Evolutionary conservation across 1,140 invertebrate species (phyloP).

Genomic region (Brachionus paranguensis): DNA sequence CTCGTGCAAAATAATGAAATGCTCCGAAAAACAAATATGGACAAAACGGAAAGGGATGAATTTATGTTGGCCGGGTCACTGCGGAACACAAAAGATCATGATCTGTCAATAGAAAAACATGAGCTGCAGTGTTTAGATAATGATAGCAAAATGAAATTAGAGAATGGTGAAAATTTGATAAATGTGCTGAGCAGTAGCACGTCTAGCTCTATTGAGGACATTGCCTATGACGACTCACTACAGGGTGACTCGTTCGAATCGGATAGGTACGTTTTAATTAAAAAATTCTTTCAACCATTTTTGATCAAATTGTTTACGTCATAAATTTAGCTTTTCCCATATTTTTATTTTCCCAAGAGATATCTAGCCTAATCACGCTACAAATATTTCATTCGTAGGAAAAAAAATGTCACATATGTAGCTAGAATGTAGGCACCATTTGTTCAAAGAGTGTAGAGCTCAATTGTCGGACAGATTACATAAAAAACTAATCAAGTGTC

Average conservation of each 20-base stretch:
- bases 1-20: neutral
- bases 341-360: neutral
- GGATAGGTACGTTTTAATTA: conserved; percentile 35
- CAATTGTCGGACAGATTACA: neutral
- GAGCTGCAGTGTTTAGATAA: neutral
- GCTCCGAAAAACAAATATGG: neutral
- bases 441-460: neutral
- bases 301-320: neutral
- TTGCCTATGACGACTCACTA: conserved; percentile 5
- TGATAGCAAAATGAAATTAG: neutral
- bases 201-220: conserved; percentile 31
- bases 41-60: conserved; percentile 3
- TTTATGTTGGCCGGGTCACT: neutral
- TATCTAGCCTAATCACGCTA: neutral
- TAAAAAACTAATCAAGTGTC: neutral
- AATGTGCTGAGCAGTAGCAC: conserved; percentile 23
- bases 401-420: neutral
- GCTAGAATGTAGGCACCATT: neutral
- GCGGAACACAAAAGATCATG: neutral
- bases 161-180: neutral
- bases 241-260: conserved; percentile 35
- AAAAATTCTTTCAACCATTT: neutral
- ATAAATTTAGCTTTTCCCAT: neutral
- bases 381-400: neutral
- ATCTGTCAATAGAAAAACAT: neutral